Evolutionary conservation across 2,113 vertebrate species (phyloP).

Genomic region (Mesoclemmys tuberculata): DNA sequence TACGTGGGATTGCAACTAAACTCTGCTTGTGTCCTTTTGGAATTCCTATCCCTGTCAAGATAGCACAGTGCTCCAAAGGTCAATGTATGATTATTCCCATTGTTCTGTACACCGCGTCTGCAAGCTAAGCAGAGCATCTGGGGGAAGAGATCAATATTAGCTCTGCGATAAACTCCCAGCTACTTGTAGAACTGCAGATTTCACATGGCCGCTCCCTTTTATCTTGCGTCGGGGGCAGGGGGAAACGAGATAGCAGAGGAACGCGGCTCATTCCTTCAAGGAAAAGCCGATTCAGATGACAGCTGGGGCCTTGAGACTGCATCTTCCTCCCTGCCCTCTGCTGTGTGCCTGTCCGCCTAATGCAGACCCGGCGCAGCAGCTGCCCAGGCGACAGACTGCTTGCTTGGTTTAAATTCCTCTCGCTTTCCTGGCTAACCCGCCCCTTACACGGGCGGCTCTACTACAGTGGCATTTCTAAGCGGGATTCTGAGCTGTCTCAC

Average conservation of each 20-base stretch:
- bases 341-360: not conserved
- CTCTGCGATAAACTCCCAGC: constrained; percentile 4
- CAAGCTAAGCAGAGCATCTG: constrained; percentile 1
- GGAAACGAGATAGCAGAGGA: not conserved
- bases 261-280: not conserved
- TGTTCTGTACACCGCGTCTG: not conserved
- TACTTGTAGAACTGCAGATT: constrained; percentile 1
- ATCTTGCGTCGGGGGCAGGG: not conserved
- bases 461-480: not conserved
- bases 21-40: not conserved
- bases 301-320: not conserved
- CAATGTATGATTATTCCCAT: constrained; percentile 27
- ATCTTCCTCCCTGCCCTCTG: not conserved
- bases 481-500: not conserved
- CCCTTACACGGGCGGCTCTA: not conserved
- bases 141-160: not conserved
- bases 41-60: constrained; percentile 1
- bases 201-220: not conserved
- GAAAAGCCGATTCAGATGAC: not conserved
- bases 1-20: not conserved
- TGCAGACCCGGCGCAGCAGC: not conserved
- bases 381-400: not conserved
- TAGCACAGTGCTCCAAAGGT: constrained; percentile 60
- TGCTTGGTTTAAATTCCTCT: not conserved
- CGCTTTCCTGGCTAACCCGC: not conserved